Evolutionary conservation across 2,797 vertebrate species (phyloP).

Genomic region (Xiphophorus birchmanni): DNA sequence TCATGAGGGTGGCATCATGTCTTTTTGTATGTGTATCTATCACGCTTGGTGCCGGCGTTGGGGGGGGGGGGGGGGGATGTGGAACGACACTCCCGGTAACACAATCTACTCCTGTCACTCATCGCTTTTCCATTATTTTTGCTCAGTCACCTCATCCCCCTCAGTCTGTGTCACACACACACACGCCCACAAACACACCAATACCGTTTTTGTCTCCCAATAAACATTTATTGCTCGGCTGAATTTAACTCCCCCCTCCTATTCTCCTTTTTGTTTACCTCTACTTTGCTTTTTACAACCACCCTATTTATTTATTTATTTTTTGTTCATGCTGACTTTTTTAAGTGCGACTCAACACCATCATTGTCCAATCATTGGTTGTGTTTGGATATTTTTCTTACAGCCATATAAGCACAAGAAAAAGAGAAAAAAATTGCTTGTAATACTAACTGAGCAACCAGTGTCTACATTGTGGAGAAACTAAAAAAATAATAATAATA

Average conservation of each 20-base stretch:
- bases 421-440: no score
- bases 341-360: conserved; percentile 1
- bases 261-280: conserved; percentile 37
- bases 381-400: conserved; percentile 4
- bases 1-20: conserved; percentile 20
- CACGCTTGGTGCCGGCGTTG: conserved; percentile 14
- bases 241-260: conserved; percentile 50
- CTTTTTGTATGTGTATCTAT: conserved; percentile 14
- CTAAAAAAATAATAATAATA: not conserved
- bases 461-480: conserved; percentile 12
- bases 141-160: conserved; percentile 28
- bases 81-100: conserved; percentile 16
- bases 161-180: conserved; percentile 1
- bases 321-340: conserved; percentile 8
- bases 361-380: conserved; percentile 19
- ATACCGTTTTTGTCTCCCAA: conserved; percentile 37
- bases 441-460: conserved; percentile 2
- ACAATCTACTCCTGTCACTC: conserved; percentile 45
- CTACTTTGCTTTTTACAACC: conserved; percentile 30
- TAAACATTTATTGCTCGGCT: conserved; percentile 54
- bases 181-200: not conserved
- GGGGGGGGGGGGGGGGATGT: not conserved
- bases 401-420: not conserved
- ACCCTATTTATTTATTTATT: conserved; percentile 30
- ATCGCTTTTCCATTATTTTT: conserved; percentile 52